Evolutionary conservation across 2,797 vertebrate genomes (phyloP).

Genomic region (Channallabes apus): DNA sequence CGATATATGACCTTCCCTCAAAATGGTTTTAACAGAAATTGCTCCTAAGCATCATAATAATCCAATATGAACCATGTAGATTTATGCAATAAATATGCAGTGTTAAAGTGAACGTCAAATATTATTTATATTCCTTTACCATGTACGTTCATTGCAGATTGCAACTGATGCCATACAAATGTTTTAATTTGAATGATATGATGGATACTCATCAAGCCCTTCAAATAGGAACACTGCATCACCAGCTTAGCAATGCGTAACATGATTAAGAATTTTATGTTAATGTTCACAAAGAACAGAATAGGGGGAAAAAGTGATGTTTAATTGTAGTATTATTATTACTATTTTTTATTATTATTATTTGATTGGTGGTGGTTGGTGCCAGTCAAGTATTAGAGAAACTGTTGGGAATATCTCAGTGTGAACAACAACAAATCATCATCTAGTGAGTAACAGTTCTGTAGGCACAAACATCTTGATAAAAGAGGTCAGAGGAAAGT

Average conservation of each 20-base stretch:
- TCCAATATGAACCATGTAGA: background rate
- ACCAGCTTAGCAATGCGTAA: background rate
- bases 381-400: background rate
- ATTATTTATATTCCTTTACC: background rate
- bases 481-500: background rate
- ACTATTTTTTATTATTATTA: too few relatives aligned
- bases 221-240: background rate
- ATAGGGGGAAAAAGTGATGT: background rate
- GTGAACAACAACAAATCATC: background rate
- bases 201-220: background rate
- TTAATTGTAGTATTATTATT: too few relatives aligned
- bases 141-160: background rate
- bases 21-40: background rate
- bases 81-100: background rate
- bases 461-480: background rate
- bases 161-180: background rate
- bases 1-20: background rate
- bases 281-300: background rate
- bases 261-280: background rate
- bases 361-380: background rate
- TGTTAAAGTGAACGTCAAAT: background rate
- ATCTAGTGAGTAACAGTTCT: background rate
- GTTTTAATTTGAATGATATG: background rate
- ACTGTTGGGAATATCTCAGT: background rate
- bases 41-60: background rate